Evolutionary conservation across 2,797 vertebrate genomes (phyloP).

Genomic region (Sylvilagus floridanus): DNA sequence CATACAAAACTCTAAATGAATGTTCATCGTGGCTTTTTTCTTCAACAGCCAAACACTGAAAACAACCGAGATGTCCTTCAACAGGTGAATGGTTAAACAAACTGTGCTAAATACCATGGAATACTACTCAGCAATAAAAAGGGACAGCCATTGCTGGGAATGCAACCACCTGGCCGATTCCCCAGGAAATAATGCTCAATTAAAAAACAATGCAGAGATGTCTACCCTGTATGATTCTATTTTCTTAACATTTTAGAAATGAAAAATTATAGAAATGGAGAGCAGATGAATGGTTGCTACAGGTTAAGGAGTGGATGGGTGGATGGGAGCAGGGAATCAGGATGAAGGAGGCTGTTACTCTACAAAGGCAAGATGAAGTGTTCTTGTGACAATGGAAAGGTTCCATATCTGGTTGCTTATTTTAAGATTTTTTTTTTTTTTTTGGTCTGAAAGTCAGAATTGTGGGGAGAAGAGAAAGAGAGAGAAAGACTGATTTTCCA

Average conservation of each 20-base stretch:
- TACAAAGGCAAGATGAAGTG: background rate
- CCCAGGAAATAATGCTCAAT: background rate
- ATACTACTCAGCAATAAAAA: background rate
- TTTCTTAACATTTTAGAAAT: background rate
- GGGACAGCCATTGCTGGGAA: background rate
- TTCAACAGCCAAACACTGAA: background rate
- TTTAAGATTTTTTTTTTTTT: too few relatives aligned
- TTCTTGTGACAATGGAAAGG: background rate
- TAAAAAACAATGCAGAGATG: background rate
- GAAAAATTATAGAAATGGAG: background rate
- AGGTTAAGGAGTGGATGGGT: background rate
- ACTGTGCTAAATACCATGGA: background rate
- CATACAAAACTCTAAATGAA: background rate
- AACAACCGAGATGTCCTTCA: background rate
- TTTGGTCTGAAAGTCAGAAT: too few relatives aligned
- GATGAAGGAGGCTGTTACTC: background rate
- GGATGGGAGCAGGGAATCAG: too few relatives aligned
- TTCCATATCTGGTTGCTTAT: background rate
- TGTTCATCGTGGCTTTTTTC: constrained; percentile 24
- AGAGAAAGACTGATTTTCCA: too few relatives aligned
- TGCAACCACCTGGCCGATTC: background rate
- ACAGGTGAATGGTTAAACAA: background rate
- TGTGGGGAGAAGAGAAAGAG: too few relatives aligned
- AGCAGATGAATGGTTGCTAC: background rate
- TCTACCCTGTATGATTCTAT: background rate